A percentile compares a stretch with the other conserved stretches of the same genome.
Evolutionary conservation across 2,797 vertebrate species (phyloP).

Genomic region (Jordanella pulchra): DNA sequence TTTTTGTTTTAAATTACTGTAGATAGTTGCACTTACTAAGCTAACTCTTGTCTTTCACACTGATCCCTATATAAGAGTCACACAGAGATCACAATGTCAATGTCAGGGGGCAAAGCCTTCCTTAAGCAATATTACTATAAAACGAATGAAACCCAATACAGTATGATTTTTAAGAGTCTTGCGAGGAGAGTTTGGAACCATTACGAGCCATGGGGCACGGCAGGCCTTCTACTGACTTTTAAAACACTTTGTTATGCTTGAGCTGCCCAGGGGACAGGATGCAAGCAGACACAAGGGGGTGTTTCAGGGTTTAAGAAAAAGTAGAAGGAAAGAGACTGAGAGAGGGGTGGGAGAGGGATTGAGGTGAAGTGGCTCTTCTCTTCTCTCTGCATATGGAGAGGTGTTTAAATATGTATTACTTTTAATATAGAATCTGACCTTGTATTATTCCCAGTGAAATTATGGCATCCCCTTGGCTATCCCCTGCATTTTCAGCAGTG

Average conservation of each 20-base stretch:
- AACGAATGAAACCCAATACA: conserved; percentile 57
- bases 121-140: conserved; percentile 52
- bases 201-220: conserved; percentile 50
- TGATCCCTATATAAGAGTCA: conserved; percentile 2
- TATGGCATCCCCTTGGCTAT: conserved; percentile 46
- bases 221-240: conserved; percentile 66
- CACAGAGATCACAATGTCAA: conserved; percentile 31
- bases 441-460: conserved; percentile 63
- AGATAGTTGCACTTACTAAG: conserved; percentile 26
- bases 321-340: conserved; percentile 41
- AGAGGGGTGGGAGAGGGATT: conserved; percentile 4
- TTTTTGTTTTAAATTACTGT: conserved; percentile 33
- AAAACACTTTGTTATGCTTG: conserved; percentile 77
- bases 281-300: conserved; percentile 75
- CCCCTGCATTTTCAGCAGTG: conserved; percentile 31
- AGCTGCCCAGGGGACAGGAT: conserved; percentile 70
- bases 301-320: conserved; percentile 75
- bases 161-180: conserved; percentile 50
- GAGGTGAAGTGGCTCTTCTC: conserved; percentile 41
- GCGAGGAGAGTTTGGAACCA: conserved; percentile 65
- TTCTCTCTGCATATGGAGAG: conserved; percentile 49
- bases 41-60: conserved; percentile 2
- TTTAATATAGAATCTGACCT: conserved; percentile 76
- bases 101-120: conserved; percentile 34
- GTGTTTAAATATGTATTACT: conserved; percentile 75